phyloP scores from a whole-genome alignment of 92 coral and sea anemone species.

The Meandrina meandrites region DNA sequence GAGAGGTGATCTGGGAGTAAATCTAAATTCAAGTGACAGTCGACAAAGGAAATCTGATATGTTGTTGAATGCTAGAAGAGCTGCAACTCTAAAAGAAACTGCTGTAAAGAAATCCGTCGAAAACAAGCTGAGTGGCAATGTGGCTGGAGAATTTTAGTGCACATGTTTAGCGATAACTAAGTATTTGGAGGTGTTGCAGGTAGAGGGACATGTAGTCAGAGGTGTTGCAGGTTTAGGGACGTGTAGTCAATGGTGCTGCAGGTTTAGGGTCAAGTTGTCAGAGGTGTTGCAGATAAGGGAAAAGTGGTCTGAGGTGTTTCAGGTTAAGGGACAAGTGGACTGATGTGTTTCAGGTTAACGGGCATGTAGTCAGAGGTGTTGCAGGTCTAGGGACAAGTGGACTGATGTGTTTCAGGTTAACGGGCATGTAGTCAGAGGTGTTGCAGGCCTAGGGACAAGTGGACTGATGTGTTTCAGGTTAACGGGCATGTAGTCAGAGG shows the following conservation, averaged over 20 bases:
- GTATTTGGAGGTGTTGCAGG: neutral
- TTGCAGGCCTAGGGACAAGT: neutral
- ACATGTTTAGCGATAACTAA: neutral
- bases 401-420: neutral
- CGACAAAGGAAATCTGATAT: slow-evolving; percentile 8
- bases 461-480: neutral
- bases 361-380: neutral
- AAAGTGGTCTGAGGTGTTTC: neutral
- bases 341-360: neutral
- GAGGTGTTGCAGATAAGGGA: neutral
- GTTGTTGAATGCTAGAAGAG: neutral
- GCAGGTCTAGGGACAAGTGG: neutral
- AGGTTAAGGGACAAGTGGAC: neutral
- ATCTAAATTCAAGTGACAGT: neutral
- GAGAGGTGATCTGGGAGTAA: slow-evolving; percentile 31
- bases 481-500: neutral
- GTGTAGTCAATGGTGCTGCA: neutral
- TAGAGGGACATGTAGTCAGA: too few species aligned
- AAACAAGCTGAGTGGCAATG: neutral
- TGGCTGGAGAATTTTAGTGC: neutral
- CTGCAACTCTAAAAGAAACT: neutral
- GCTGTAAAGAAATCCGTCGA: neutral
- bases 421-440: neutral
- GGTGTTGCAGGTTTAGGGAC: too few species aligned
- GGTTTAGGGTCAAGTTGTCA: neutral